Conservation (phyloP, 1,140 invertebrate species). For the Chrysoperla carnea region DNA sequence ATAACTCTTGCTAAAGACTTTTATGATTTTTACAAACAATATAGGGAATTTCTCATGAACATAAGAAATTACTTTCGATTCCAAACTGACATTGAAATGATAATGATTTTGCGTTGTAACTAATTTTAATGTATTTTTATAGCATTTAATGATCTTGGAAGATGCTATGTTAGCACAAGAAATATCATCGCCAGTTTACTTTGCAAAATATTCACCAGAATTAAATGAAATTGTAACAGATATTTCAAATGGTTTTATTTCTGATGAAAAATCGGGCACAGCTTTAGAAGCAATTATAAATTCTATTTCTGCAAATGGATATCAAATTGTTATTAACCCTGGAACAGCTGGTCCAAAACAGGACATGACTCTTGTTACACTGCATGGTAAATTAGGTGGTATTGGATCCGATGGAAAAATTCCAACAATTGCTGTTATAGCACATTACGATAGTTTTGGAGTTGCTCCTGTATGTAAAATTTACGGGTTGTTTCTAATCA, state of each 20-base stretch:
- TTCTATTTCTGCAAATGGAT: slow-evolving; percentile 81
- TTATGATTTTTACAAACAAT: no score
- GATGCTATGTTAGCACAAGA: slow-evolving; percentile 64
- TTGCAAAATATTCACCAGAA: slow-evolving; percentile 54
- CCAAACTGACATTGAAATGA: no score
- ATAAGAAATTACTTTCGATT: no score
- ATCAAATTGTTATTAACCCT: slow-evolving; percentile 63
- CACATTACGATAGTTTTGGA: slow-evolving; percentile 84
- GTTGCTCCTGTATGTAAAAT: slow-evolving; percentile 61
- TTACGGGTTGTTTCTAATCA: slow-evolving; percentile 1
- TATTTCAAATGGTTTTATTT: slow-evolving; percentile 28
- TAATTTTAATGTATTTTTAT: no score
- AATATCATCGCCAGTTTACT: slow-evolving; percentile 77
- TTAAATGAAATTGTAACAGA: slow-evolving; percentile 61
- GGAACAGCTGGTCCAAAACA: slow-evolving; percentile 47
- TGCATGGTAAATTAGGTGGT: slow-evolving; percentile 74
- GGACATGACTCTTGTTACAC: slow-evolving; percentile 65
- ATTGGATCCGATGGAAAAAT: slow-evolving; percentile 57
- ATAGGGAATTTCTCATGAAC: no score
- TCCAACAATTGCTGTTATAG: slow-evolving; percentile 75
- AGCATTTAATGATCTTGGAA: slow-evolving; percentile 68
- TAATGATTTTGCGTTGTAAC: no score
- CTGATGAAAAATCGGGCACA: slow-evolving; percentile 32
- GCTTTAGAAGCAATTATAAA: slow-evolving; percentile 65
- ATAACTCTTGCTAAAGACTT: no score